These are phyloP conservation scores for Callyntrura sp. DNA, from an alignment of 2,888 invertebrate genomes.

Conservation along the genomic window DNA sequence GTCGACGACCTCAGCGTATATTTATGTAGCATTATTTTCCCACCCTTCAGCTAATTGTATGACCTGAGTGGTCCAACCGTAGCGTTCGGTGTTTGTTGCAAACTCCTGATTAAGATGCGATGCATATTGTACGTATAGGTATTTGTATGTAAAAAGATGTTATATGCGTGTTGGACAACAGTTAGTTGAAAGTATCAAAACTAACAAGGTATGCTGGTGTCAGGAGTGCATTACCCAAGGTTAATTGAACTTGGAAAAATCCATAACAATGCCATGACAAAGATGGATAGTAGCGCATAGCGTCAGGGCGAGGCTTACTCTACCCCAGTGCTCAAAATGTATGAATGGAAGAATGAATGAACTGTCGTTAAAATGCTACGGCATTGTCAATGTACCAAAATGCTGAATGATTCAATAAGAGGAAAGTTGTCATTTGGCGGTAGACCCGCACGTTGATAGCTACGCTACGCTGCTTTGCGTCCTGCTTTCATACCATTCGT, in stretches of 20 bases:
- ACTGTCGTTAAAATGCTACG: neutral
- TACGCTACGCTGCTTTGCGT: neutral
- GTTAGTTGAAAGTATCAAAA: neutral
- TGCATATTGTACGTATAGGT: neutral
- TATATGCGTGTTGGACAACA: neutral
- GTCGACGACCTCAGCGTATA: neutral
- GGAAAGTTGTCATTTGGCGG: neutral
- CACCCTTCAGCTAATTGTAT: neutral
- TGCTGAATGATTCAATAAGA: neutral
- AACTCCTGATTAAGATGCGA: neutral
- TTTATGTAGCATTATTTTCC: constrained; percentile 4
- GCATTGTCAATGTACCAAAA: neutral
- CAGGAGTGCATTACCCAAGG: neutral
- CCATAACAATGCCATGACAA: constrained; percentile 68
- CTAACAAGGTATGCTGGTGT: neutral
- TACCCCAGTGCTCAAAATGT: neutral
- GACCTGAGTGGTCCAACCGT: neutral
- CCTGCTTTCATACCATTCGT: neutral
- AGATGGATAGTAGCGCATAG: constrained; percentile 74
- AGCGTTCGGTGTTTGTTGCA: neutral
- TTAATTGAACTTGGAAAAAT: constrained; percentile 70
- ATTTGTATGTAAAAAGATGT: neutral
- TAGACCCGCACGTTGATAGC: neutral
- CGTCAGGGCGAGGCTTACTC: constrained; percentile 71
- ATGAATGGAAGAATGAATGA: constrained; percentile 47